Evolutionary conservation across 2,888 invertebrate genomes (phyloP), one percentile per base, ranked within the genome.

Genomic region (Thera britannica): DNA sequence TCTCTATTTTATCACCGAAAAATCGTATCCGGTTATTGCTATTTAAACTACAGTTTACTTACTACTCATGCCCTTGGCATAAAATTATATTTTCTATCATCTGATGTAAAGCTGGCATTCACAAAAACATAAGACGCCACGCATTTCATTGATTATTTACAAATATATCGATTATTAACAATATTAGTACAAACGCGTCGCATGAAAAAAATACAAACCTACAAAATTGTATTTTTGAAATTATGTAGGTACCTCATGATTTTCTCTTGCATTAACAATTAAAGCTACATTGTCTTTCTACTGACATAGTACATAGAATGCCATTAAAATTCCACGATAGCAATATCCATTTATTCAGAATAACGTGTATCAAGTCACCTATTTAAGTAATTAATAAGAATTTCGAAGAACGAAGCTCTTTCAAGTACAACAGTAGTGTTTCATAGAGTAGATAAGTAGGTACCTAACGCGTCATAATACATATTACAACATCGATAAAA

Each of bases 321-420:
- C 68, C 56, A 72, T 71, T 71, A 72, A 68, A 72, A 68, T 70
- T 58, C 67, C 68, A 58, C 56, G 12, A 58, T 52, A 57, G 56
- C 64, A 62, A 56, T 52, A 68, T 68, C 54, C 23, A 58, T 56
- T 44, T 63, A 34, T 67, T 68, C 49, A 68, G 67, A 68, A 60
- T 69, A 55, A 67, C 58, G 55, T 23, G 23, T 23, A 62, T 58
- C 58, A 23, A 48, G n/a, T n/a, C n/a, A 12, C 1, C 4, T 51
- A 51, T 2, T 58, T 41, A 60, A 60, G 35, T 55, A 55, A 23
- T 3, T 57, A 57, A 38, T 48, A 44, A 11, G 52, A 52, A 49
- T 65, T 61, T 68, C 62, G 46, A 56, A 65, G 38, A 56, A 62
- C 49, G 54, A 49, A 65, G 41, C 9, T 46, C 8, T 46, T 46